Base-by-base conservation (phyloP, 2,797 vertebrate genomes). In the Micromesistius poutassou region DNA sequence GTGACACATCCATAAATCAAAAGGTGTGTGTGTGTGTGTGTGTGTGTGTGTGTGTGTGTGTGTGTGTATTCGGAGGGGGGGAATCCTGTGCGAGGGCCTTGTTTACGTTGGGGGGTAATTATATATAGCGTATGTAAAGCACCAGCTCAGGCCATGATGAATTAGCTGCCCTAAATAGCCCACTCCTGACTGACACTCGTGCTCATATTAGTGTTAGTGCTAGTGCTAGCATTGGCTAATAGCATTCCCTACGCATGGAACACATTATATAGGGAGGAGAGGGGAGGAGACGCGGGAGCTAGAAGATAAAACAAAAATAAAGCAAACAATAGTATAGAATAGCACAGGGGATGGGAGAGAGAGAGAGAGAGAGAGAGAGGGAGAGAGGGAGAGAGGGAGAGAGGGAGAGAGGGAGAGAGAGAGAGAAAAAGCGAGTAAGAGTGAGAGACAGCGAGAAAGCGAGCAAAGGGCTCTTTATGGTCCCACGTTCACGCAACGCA, bases 151-250 rank as follows among this genome's bases (percentile, higher is more conserved):
- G 81, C 85, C 85, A 73, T 93, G 93, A 94, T 94, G 88, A 93
- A 95, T 94, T 93, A 93, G 92, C 85, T 88, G 87, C 91, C 89
- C 86, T 88, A 92, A 91, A 93, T 94, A 93, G 93, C 91, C 83
- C 90, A 90, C 85, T 90, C 86, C 90, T 91, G 87, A 94, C 86
- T 93, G 93, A 93, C 91, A 89, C 86, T 79, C 85, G 89, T 88
- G 85, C 78, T 46, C 62, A 76, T 78, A 78, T 84, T 88, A 88
- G 78, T 83, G 77, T 33, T 77, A 75, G 74, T 7, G 33, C 74
- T 72, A 86, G n/a, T 30, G 66, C 25, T 50, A 50, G 46, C 14
- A 10, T 14, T 14, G 13, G 40, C 40, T 42, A 42, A 42, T 13
- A 42, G 40, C 40, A 42, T 42, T 42, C 46, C 46, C 46, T 3